Base-by-base conservation (phyloP, 2,113 vertebrate species). In the Butorides virescens region DNA sequence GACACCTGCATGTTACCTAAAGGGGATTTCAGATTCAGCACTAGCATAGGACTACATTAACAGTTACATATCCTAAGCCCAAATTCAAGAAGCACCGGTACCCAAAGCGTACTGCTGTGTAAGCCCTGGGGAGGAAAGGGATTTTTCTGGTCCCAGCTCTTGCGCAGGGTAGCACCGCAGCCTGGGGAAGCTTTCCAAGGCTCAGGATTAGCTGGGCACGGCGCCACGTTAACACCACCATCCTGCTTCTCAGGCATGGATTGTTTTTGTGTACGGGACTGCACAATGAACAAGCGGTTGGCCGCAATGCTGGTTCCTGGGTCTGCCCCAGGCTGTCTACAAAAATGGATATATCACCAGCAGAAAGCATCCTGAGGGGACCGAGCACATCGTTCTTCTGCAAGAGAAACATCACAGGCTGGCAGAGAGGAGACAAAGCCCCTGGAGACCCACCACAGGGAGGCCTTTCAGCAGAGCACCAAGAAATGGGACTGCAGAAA, bases 161-260 rank as follows among this genome's bases (percentile, higher is more conserved):
- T 25, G 34, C 15, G 30, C 42, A 74, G 46, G 72, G 36, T n/a
- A 70, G n/a, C 0, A 1, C 73, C 44, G 59, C 8, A 8, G 72
- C 36, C n/a, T 8, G 63, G 39, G 52, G 37, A 90, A 93, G 14
- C 19, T 71, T 92, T 88, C 63, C 83, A 95, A 86, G 73, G 23
- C 68, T 77, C 52, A 18, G 15, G 49, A 71, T 67, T 59, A 84
- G 70, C 73, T 0, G 1, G 65, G 65, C 65, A 77, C 0, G 2
- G 50, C 2, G 19, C 72, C 72, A 74, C 2, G 1, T 77, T 76
- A 76, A 47, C 55, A 53, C 34, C 36, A 58, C 11, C 8, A 1
- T 26, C 75, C 82, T 65, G 27, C 67, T 93, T 74, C 65, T 46
- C 22, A 3, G 49, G 49, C 63, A 65, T 2, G 5, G 22, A 22